Conservation (phyloP, 2,888 invertebrate species). For the Leptinotarsa juncta region DNA sequence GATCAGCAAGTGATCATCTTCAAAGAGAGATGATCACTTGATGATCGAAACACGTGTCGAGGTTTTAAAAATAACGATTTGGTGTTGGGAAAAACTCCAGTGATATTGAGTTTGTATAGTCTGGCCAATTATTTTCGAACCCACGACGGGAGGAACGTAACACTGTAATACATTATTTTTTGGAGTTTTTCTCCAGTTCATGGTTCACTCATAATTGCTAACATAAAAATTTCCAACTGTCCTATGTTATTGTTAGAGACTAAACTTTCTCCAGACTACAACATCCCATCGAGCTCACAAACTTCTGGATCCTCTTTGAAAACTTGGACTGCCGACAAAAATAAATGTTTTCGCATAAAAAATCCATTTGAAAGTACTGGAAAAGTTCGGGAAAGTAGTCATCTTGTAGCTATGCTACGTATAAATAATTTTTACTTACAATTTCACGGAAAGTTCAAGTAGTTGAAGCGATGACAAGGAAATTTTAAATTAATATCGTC, state of each 20-base stretch:
- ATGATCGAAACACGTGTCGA: too few species aligned
- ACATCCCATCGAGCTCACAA: background rate
- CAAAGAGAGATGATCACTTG: too few species aligned
- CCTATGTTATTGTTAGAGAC: background rate
- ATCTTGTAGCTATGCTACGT: background rate
- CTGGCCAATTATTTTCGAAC: too few species aligned
- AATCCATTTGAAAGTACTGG: background rate
- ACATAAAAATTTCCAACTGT: too few species aligned
- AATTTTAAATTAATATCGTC: background rate
- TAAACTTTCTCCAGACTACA: background rate
- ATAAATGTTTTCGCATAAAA: slow-evolving; percentile 5
- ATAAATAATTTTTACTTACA: background rate
- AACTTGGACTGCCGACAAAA: slow-evolving; percentile 1
- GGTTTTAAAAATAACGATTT: too few species aligned
- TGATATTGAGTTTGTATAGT: too few species aligned
- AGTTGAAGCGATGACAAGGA: background rate
- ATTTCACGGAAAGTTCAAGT: background rate
- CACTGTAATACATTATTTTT: too few species aligned
- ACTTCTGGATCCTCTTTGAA: background rate
- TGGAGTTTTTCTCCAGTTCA: too few species aligned
- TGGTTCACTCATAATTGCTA: too few species aligned
- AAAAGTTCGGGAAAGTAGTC: background rate
- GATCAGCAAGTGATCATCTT: too few species aligned
- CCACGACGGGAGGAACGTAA: too few species aligned
- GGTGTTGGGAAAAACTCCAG: too few species aligned